Evolutionary conservation across 2,888 invertebrate genomes (phyloP).

Genomic region (Phyllotreta cruciferae): DNA sequence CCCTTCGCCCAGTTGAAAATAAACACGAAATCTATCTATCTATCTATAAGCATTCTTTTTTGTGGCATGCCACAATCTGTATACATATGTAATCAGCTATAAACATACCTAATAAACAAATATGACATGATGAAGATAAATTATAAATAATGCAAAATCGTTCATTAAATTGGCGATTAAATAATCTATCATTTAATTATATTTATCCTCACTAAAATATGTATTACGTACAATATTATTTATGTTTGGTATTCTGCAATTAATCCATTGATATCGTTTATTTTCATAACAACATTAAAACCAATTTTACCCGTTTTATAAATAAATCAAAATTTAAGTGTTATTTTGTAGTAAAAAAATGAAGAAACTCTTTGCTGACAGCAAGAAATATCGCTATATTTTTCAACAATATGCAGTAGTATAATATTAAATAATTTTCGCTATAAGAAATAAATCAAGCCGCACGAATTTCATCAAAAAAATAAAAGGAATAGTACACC

Average conservation of each 20-base stretch:
- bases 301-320: conserved; percentile 14
- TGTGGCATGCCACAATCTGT: too few species aligned
- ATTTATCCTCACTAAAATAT: conserved; percentile 24
- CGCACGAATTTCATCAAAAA: too few species aligned
- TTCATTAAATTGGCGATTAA: conserved; percentile 21
- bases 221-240: conserved; percentile 15
- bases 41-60: too few species aligned
- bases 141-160: conserved; percentile 11
- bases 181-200: conserved; percentile 22
- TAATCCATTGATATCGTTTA: conserved; percentile 24
- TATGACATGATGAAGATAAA: conserved; percentile 6
- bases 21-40: too few species aligned
- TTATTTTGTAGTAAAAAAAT: neutral
- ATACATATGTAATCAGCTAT: too few species aligned
- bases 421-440: too few species aligned
- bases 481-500: too few species aligned
- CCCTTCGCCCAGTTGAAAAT: too few species aligned
- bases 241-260: conserved; percentile 13
- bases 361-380: too few species aligned
- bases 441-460: too few species aligned
- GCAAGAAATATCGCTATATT: too few species aligned
- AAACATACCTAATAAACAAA: neutral
- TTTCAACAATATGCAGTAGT: too few species aligned
- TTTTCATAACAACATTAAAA: conserved; percentile 18
- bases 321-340: conserved; percentile 5